Evolutionary conservation across 2,797 vertebrate genomes (phyloP), one percentile per base, ranked within the genome.

Genomic region (Sorex maritimensis): DNA sequence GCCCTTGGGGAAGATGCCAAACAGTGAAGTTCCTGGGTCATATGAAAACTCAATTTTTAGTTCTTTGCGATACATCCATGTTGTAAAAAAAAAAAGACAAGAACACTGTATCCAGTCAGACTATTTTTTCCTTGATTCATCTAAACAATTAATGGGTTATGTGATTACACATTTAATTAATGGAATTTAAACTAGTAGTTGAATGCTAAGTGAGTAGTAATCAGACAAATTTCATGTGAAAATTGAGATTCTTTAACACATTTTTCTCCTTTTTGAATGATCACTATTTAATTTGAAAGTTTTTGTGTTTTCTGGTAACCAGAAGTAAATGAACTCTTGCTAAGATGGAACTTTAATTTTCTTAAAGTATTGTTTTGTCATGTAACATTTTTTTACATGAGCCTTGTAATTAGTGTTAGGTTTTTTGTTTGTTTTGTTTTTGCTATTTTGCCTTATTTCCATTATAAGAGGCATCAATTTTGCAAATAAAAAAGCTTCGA

Each of bases 151-250:
- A 92, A 69, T 7, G 63, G 52, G n/a, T 90, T 88, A 77, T 65
- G 41, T 82, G 81, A 92, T 19, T 93, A 83, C 44, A 68, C 58
- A 72, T 80, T 81, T 82, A 71, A 93, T 95, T 84, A 92, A 78
- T 41, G 69, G 80, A 72, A 63, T 94, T 41, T 88, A 69, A 84
- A 87, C 38, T 74, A 63, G 17, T 23, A 38, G 34, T 24, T 78
- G 65, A 86, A 83, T 58, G 34, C 67, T 65, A 72, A 30, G 23
- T 34, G 79, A 93, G 19, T 19, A n/a, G 7, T 41, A 30, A 67
- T 84, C 80, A 80, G 92, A 78, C 26, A 63, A 5, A 78, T 81
- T 84, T 84, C 77, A 21, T 79, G 55, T 74, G 75, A 90, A 82
- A 77, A 83, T 14, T 87, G n/a, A 90, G 63, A 71, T 82, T 38